Conservation (phyloP, 1,140 invertebrate species). For the Aphaenogaster floridana region DNA sequence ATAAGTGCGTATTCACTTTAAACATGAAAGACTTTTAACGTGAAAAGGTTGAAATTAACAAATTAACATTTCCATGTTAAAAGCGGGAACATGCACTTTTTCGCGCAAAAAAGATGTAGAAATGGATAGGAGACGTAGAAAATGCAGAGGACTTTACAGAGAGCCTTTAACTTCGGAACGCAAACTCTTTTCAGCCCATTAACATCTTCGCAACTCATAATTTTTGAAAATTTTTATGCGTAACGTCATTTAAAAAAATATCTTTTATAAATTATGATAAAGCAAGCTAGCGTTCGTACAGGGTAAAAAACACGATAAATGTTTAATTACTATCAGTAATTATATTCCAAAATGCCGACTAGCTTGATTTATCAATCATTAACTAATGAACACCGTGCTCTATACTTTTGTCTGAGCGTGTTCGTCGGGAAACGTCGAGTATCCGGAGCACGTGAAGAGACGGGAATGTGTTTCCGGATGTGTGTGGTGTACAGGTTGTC, state of each 20-base stretch:
- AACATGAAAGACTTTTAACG: conserved; percentile 64
- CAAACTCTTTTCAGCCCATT: conserved; percentile 28
- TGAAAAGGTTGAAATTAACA: conserved; percentile 64
- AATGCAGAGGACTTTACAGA: conserved; percentile 31
- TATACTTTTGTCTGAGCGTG: background rate
- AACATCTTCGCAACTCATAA: conserved; percentile 20
- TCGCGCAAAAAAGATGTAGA: conserved; percentile 45
- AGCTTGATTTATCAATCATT: background rate
- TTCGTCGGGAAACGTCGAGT: background rate
- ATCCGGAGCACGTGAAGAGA: background rate
- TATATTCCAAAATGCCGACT: background rate
- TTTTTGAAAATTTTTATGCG: background rate
- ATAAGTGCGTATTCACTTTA: conserved; percentile 64
- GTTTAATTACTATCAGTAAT: background rate
- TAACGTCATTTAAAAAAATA: background rate
- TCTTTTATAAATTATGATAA: background rate
- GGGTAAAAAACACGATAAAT: background rate
- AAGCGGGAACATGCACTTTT: conserved; percentile 54
- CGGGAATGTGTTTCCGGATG: background rate
- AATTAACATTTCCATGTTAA: conserved; percentile 65
- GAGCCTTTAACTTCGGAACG: conserved; percentile 44
- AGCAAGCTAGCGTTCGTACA: background rate
- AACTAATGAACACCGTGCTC: background rate
- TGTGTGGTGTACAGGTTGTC: background rate
- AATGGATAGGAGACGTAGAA: conserved; percentile 28